Conservation (phyloP, 2,888 invertebrate genomes). For the Lacanobia wlatinum region DNA sequence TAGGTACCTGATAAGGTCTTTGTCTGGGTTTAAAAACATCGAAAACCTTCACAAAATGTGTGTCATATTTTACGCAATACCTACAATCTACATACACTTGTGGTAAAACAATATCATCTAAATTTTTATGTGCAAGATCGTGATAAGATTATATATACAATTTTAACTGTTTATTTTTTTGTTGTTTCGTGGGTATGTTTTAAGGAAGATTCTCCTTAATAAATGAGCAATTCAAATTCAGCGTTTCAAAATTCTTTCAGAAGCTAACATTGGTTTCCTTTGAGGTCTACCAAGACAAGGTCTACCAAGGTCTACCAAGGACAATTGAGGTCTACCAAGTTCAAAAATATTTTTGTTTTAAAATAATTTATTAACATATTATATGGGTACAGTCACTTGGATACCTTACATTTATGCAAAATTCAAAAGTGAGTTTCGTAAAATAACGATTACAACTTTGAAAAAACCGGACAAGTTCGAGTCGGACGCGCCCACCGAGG, state of each 20-base stretch:
- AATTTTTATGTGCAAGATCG: not conserved
- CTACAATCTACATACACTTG: not conserved
- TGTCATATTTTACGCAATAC: conserved; percentile 37
- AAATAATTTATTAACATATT: not conserved
- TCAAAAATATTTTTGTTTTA: conserved; percentile 1
- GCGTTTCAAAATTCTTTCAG: not conserved
- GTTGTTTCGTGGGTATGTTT: not conserved
- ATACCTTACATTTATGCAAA: not conserved
- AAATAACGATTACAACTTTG: not conserved
- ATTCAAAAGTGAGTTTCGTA: not conserved
- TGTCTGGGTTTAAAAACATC: not conserved
- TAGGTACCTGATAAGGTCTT: not conserved
- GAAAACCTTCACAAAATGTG: conserved; percentile 20
- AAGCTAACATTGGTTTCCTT: not conserved
- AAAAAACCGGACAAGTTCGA: not conserved
- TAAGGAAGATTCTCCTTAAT: not conserved
- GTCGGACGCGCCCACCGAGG: too few species aligned
- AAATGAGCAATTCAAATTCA: not conserved
- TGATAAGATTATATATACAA: conserved; percentile 20
- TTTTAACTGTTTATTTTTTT: not conserved
- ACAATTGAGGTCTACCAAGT: too few species aligned
- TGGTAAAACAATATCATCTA: conserved; percentile 4
- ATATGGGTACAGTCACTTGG: not conserved
- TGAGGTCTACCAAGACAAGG: too few species aligned
- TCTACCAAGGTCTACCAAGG: too few species aligned